Evolutionary conservation across 2,888 invertebrate species (phyloP), one percentile per base, ranked within the genome.

Genomic region (Euplagia quadripunctaria): DNA sequence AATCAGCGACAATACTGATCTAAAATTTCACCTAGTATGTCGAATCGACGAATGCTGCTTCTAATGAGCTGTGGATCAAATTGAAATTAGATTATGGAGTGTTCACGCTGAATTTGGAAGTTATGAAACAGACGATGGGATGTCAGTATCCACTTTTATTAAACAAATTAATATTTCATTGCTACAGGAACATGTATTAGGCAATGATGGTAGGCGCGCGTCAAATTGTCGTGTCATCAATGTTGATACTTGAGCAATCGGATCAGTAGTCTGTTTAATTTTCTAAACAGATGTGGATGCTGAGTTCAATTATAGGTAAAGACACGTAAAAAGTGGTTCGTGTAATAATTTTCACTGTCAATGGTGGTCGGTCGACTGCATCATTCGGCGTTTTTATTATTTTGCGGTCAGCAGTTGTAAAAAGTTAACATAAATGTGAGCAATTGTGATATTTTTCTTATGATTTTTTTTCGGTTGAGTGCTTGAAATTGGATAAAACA

Each of bases 41-140:
- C 93, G 92, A 94, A 94, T 93, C 89, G 90, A 79, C 91, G 87
- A 93, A 91, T 91, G 87, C 87, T 87, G 85, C 85, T 88, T 83
- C 88, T 92, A 93, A 93, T 94, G 93, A 92, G 88, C 88, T 88
- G 87, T 90, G 88, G 89, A 91, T 89, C 90, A 91, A 92, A 92
- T 94, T 92, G 91, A 95, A 95, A 96, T 95, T 95, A 93, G 92
- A 96, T 96, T 95, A 95, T 88, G 81, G 88, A 83, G 81, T 80
- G 89, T 94, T 94, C 95, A 95, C 92, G 95, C 89, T 85, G 89
- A 81, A 87, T 94, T 93, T 87, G 84, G 87, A 92, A 83, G 89
- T 94, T 90, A 94, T 94, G 93, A 93, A 93, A 93, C 87, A 90
- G 92, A 93, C 94, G 90, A 93, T 95, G 94, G 95, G 94, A 93